A percentile compares a stretch with the other conserved stretches of the same genome.
phyloP scores from a whole-genome alignment of 2,113 vertebrate species.

The Etia nguti region DNA sequence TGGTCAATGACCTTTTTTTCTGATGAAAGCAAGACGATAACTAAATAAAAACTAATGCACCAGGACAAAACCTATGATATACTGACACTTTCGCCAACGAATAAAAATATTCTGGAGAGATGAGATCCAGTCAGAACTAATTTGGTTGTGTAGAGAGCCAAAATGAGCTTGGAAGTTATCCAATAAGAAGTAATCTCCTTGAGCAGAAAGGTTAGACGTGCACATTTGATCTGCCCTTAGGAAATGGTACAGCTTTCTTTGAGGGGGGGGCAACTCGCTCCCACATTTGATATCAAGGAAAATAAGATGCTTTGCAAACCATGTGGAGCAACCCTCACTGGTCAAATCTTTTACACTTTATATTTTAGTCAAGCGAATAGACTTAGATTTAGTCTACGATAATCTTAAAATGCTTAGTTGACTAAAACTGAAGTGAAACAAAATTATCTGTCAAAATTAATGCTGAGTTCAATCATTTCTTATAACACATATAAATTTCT shows the following conservation, averaged over 20 bases:
- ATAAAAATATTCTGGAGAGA: neutral
- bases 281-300: neutral
- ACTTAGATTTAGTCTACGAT: neutral
- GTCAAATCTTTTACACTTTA: neutral
- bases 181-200: neutral
- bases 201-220: neutral
- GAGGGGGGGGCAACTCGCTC: neutral
- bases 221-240: too few relatives aligned
- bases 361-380: neutral
- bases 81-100: neutral
- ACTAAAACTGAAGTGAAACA: neutral
- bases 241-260: too few relatives aligned
- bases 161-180: neutral
- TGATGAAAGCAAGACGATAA: neutral
- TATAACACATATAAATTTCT: neutral
- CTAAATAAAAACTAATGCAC: neutral
- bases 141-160: neutral
- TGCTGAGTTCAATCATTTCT: neutral
- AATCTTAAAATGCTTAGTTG: neutral
- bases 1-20: neutral
- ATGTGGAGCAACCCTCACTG: neutral
- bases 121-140: neutral
- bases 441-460: neutral
- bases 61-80: neutral
- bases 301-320: neutral